phyloP scores from a whole-genome alignment of 1,140 invertebrate genomes.

The Pollicipes pollicipes region DNA sequence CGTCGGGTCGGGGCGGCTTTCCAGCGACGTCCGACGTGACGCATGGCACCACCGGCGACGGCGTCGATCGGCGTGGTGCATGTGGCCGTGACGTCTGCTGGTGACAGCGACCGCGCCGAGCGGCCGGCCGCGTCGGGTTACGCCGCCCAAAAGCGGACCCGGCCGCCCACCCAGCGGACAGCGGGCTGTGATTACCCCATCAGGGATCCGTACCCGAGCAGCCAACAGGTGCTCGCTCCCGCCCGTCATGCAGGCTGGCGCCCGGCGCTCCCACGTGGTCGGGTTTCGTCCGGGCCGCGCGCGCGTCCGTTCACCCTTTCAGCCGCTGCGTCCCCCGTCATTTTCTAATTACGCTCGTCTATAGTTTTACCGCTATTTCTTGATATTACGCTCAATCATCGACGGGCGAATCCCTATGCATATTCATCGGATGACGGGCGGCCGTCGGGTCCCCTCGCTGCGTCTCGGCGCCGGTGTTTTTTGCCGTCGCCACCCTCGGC shows the following conservation, averaged over 20 bases:
- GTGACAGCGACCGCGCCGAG: too few relatives aligned
- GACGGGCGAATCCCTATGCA: background rate
- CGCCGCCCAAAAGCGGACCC: too few relatives aligned
- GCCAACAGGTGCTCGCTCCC: background rate
- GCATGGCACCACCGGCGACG: too few relatives aligned
- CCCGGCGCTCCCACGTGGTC: background rate
- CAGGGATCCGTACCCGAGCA: background rate
- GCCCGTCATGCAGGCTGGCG: too few relatives aligned
- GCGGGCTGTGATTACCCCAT: background rate
- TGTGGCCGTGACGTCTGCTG: too few relatives aligned
- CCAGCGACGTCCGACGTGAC: background rate
- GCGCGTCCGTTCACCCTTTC: background rate
- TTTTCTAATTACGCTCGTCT: background rate
- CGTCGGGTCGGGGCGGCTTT: too few relatives aligned
- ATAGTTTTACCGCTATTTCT: conserved; percentile 2
- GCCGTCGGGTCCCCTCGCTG: too few relatives aligned
- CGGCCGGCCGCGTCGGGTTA: background rate
- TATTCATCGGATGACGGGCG: background rate
- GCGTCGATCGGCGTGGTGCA: too few relatives aligned
- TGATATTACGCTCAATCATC: background rate
- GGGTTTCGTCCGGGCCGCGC: too few relatives aligned
- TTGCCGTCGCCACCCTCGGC: background rate
- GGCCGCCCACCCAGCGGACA: too few relatives aligned
- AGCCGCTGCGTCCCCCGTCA: background rate
- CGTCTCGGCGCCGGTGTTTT: background rate